Evolutionary conservation across 2,113 vertebrate species (phyloP), one percentile per base, ranked within the genome.

Genomic region (Pipa parva): DNA sequence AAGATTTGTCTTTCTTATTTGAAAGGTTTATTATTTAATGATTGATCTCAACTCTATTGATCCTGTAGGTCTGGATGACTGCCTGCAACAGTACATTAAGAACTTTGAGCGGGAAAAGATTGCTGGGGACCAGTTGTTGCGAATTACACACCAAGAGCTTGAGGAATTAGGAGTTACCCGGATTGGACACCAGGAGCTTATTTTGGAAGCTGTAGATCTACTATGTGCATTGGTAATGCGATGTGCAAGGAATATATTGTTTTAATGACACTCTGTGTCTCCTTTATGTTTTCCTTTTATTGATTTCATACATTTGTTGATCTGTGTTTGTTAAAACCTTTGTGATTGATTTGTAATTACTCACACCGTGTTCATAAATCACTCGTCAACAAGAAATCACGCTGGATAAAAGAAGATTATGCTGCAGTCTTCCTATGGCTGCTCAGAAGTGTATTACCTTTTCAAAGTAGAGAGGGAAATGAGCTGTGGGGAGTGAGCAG

Each of bases 181-280:
- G 45, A 98, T 98, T 57, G 95, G 95, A 54, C 95, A 98, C 79
- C 95, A 98, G 83, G 95, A 98, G 63, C 92, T 98, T 69, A 97
- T 98, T 61, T 84, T 98, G 78, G 95, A 98, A 84, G 95, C 95
- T 5, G 95, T 98, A 22, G 95, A 98, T 83, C 79, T 98, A 72
- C 89, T 98, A 31, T 98, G 95, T 0, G 95, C 95, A 71, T 83
- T 98, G 93, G 95, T 98, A 87, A 91, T 22, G 7, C 1, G 1
- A 15, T 15, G 20, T 20, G 21, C 7, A 20, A 3, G 46, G 46
- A 49, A 49, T 7, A 49, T 45, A 11, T 49, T 1, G 7, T 48
- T 45, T 45, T 45, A 17, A 17, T 4, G 39, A 45, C n/a, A n/a
- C n/a, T n/a, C n/a, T n/a, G n/a, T n/a, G n/a, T n/a, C n/a, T n/a